Conservation (phyloP, 2,113 vertebrate genomes). For the Burhinus oedicnemus region DNA sequence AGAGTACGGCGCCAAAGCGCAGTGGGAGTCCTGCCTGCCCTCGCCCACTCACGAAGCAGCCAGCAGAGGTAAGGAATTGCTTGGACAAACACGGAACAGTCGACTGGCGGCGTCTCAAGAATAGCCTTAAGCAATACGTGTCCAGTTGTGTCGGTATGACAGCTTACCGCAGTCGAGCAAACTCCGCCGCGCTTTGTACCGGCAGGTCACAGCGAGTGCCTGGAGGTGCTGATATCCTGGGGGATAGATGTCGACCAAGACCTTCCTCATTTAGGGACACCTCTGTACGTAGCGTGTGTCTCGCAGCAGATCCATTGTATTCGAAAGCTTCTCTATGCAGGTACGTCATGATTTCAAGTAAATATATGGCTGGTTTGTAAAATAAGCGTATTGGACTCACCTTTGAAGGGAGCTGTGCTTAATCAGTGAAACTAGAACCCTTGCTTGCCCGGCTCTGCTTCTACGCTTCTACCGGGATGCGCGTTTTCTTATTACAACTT, state of each 20-base stretch:
- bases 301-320: slow-evolving; percentile 89
- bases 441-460: background rate
- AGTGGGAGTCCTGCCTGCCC: slow-evolving; percentile 83
- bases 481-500: background rate
- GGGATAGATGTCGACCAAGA: slow-evolving; percentile 92
- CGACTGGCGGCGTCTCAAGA: background rate
- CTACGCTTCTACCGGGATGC: background rate
- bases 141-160: background rate
- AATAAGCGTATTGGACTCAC: background rate
- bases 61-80: slow-evolving; percentile 83
- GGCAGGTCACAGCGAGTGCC: slow-evolving; percentile 89
- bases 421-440: background rate
- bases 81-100: background rate
- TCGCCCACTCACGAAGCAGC: slow-evolving; percentile 91
- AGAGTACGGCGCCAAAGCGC: slow-evolving; percentile 89
- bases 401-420: background rate
- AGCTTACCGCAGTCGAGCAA: background rate
- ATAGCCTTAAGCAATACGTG: background rate
- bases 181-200: background rate
- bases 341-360: slow-evolving; percentile 65
- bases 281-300: slow-evolving; percentile 89
- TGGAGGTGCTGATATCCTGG: slow-evolving; percentile 90
- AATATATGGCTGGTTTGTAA: background rate
- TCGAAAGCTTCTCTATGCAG: slow-evolving; percentile 90
- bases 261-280: slow-evolving; percentile 91